Percentiles rank a stretch among this genome's conserved stretches.
phyloP scores from a whole-genome alignment of 2,888 invertebrate species.

The Synanthedon vespiformis region DNA sequence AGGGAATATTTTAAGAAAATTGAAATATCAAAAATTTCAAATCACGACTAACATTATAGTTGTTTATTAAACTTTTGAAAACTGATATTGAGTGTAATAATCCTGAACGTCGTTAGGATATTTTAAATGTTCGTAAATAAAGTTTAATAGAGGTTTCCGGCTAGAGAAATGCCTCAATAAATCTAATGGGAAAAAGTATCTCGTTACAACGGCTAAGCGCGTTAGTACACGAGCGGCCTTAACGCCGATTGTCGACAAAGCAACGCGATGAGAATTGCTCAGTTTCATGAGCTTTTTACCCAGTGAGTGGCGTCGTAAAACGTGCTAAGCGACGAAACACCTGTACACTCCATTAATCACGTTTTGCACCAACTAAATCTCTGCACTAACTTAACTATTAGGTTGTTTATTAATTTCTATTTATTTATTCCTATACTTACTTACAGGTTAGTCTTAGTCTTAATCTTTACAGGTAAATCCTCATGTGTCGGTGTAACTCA shows the following conservation, averaged over 20 bases:
- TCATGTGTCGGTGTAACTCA: no score
- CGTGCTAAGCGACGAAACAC: constrained; percentile 8
- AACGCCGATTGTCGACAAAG: constrained; percentile 20
- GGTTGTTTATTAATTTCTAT: no score
- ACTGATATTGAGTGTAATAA: constrained; percentile 1
- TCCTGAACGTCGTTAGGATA: constrained; percentile 3
- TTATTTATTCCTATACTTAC: no score
- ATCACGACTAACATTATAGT: no score
- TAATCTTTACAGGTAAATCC: no score
- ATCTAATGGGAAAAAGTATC: constrained; percentile 10
- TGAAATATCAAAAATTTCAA: no score
- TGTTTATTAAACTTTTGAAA: no score
- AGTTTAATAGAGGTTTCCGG: constrained; percentile 15
- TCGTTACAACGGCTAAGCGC: constrained; percentile 9
- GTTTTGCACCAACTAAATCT: constrained; percentile 5
- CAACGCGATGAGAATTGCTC: constrained; percentile 18
- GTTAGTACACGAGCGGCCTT: constrained; percentile 13
- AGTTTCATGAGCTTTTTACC: constrained; percentile 13
- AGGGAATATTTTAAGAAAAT: no score
- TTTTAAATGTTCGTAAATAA: constrained; percentile 7
- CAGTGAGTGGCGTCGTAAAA: constrained; percentile 20
- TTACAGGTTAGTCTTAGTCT: no score
- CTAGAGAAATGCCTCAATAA: constrained; percentile 10
- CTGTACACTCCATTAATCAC: constrained; percentile 4
- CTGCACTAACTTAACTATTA: no score